Base-by-base conservation (phyloP, 92 coral and sea anemone species). In the Anthopleura xanthogrammica region DNA sequence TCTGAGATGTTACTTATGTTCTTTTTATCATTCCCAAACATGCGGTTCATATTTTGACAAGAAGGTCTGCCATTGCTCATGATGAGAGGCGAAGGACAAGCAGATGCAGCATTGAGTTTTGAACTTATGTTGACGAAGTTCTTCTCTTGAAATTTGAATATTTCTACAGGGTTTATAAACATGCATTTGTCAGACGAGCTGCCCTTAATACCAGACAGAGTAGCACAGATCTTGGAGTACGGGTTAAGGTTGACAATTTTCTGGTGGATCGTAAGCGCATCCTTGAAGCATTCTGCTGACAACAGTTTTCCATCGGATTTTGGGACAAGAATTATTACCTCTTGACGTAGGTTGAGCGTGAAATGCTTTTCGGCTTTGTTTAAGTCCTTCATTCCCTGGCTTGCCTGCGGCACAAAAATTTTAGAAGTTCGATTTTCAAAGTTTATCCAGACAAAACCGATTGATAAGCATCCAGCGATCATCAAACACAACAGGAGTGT, bases 361-460 rank as follows among this genome's bases (percentile, higher is more conserved):
- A 90, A 92, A 83, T 89, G 78, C 79, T 87, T 76, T 22, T 89
- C 86, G 20, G 98, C 96, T 24, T 80, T 86, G 56, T 88, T 48
- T 4, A 94, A 72, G 77, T 94, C 92, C 57, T 85, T 82, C 42
- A 92, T 87, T 60, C 94, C 84, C 73, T 90, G 79, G 80, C 98
- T 94, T 43, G 88, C 66, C 48, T 94, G 94, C 16, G 98, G 98
- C 23, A 94, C 87, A 66, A 89, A 94, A 40, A 94, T 83, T 48
- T 92, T 92, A 56, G 85, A 91, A 0, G 94, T 86, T 77, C 98
- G 75, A 80, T 87, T 92, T 64, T 92, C 96, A 19, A 83, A 70
- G 54, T 90, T 82, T 4, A 90, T 23, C 87, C 92, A 88, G 12
- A 79, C 84, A 75, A 94, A 88, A 39, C 98, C 98, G 62, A 91